Conservation (phyloP, 2,113 vertebrate genomes). For the Gulo gulo region DNA sequence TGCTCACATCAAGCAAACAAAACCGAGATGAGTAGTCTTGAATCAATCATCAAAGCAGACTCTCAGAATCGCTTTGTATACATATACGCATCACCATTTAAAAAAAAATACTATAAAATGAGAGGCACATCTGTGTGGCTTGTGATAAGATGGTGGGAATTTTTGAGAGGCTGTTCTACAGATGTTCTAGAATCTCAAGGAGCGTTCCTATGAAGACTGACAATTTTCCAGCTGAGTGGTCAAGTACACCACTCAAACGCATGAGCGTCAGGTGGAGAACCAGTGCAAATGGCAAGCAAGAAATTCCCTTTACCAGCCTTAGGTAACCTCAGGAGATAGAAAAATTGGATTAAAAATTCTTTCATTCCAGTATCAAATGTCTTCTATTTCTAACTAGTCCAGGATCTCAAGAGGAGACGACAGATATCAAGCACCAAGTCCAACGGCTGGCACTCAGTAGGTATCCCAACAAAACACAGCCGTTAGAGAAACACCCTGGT, state of each 20-base stretch:
- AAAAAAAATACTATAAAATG: constrained; percentile 56
- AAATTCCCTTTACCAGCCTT: constrained; percentile 25
- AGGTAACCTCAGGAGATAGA: not conserved
- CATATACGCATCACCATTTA: constrained; percentile 23
- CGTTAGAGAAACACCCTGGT: not conserved
- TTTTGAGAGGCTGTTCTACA: constrained; percentile 77
- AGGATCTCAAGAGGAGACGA: not conserved
- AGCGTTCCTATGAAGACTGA: constrained; percentile 67
- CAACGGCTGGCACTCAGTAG: not conserved
- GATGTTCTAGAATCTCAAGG: constrained; percentile 79
- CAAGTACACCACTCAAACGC: constrained; percentile 69
- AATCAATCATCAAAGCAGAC: constrained; percentile 44
- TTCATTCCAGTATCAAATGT: not conserved
- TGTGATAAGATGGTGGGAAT: constrained; percentile 71
- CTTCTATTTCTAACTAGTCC: not conserved
- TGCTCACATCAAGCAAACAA: constrained; percentile 50
- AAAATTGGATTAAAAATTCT: constrained; percentile 22
- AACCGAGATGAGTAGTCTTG: constrained; percentile 51
- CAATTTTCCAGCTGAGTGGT: constrained; percentile 80
- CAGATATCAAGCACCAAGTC: not conserved
- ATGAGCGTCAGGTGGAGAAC: constrained; percentile 38
- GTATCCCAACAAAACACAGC: not conserved
- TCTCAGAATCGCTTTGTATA: not conserved
- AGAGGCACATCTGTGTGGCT: constrained; percentile 77
- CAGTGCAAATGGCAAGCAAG: constrained; percentile 58